phyloP scores from a whole-genome alignment of 2,797 vertebrate species.

The Acanthopagrus latus region DNA sequence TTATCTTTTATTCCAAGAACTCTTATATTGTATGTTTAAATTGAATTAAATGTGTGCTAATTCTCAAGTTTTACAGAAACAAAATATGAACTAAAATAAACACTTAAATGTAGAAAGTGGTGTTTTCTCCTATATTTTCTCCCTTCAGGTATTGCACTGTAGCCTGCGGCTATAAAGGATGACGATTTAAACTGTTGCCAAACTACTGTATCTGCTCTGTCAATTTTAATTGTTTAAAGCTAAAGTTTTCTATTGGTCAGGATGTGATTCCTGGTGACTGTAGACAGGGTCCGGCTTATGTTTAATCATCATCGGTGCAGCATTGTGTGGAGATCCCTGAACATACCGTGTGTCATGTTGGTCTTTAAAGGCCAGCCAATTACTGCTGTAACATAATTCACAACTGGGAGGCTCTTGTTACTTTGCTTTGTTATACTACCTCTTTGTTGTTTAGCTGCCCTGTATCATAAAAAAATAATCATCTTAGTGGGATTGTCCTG shows the following conservation, averaged over 20 bases:
- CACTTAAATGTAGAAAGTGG: too few relatives aligned
- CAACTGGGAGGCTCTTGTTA: not conserved
- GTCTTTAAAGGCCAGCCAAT: conserved; percentile 10
- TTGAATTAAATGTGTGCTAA: too few relatives aligned
- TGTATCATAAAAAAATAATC: not conserved
- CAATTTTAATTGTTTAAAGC: not conserved
- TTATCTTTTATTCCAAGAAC: too few relatives aligned
- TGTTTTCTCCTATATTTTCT: too few relatives aligned
- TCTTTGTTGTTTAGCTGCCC: not conserved
- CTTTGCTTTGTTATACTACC: conserved; percentile 9
- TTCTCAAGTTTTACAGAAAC: too few relatives aligned
- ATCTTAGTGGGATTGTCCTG: not conserved
- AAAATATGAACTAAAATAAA: too few relatives aligned
- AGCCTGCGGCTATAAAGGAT: not conserved
- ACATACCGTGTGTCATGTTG: not conserved
- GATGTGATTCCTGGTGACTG: not conserved
- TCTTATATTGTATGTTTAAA: too few relatives aligned
- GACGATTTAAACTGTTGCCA: conserved; percentile 20
- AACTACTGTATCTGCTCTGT: conserved; percentile 20
- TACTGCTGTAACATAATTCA: not conserved
- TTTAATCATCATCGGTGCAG: not conserved
- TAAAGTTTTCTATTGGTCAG: conserved; percentile 3
- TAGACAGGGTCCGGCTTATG: not conserved
- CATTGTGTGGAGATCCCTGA: not conserved
- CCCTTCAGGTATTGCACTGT: not conserved